Evolutionary conservation across 2,888 invertebrate genomes (phyloP), one percentile per base, ranked within the genome.

Genomic region (Habroteleia sp.): DNA sequence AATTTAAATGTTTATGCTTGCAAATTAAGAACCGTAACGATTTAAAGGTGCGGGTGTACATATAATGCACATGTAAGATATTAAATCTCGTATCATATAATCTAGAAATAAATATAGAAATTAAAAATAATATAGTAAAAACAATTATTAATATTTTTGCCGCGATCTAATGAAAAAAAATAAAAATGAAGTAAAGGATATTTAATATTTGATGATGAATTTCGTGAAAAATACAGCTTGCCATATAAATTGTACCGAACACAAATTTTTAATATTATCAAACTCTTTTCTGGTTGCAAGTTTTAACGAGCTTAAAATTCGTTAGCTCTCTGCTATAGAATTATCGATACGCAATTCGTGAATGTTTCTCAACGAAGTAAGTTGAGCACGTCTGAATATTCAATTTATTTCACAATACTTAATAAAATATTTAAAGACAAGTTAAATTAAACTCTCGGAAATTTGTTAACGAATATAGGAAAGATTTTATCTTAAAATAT

Each of bases 321-420:
- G 68, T 69, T 69, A 69, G 52, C 69, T 69, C 35, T 60, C 20
- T n/a, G 60, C 20, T 31, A 42, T 52, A 35, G 60, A 69, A 69
- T 60, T 60, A 69, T 69, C 50, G 69, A 60, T 69, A 60, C 50
- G 50, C 48, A 35, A 50, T 68, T 48, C 50, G 58, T 39, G 60
- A 69, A 69, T 69, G 52, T 52, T 69, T 60, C 60, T 44, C 58
- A 35, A 25, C 35, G 44, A 60, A 60, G 29, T 42, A 42, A 69
- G 44, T 69, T 44, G 20, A 60, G 10, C 69, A 44, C 50, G 60
- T 60, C 52, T 69, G 50, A 60, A 69, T 69, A 60, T 69, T 60
- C 60, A 69, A 69, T 69, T 69, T 58, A 68, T 68, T 68, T 68
- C 58, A 56, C 58, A 68, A 68, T 68, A 68, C 68, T 58, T 68